phyloP scores from a whole-genome alignment of 2,888 invertebrate genomes.

The Philonicus albiceps region DNA sequence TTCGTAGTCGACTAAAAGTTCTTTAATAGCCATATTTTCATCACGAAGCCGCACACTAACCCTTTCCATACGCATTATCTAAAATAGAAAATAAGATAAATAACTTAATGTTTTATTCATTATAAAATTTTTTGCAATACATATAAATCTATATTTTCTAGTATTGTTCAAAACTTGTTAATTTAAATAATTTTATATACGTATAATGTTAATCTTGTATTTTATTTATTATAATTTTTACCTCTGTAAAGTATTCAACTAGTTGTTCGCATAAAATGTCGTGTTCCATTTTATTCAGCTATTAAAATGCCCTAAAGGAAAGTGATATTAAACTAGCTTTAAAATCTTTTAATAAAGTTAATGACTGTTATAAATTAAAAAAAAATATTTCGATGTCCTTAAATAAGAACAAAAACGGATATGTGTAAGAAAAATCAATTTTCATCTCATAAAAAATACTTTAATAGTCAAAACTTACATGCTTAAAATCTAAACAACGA shows the following conservation, averaged over 20 bases:
- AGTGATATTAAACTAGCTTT: not conserved
- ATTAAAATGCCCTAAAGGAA: not conserved
- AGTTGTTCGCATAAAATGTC: conserved; percentile 42
- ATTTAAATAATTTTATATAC: not conserved
- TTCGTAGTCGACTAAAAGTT: conserved; percentile 38
- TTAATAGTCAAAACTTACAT: not conserved
- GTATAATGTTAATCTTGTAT: not conserved
- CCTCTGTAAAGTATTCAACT: not conserved
- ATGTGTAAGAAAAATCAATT: not conserved
- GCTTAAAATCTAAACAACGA: not conserved
- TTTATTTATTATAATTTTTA: not conserved
- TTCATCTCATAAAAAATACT: not conserved
- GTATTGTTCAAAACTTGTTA: not conserved
- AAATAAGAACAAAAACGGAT: not conserved
- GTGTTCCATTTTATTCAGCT: not conserved
- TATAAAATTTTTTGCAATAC: too few relatives aligned
- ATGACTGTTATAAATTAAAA: not conserved
- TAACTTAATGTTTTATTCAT: too few relatives aligned
- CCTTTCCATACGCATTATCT: conserved; percentile 32
- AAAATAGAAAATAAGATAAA: not conserved
- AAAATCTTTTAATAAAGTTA: not conserved
- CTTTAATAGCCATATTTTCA: conserved; percentile 41
- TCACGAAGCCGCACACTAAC: conserved; percentile 18
- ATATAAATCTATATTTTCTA: not conserved
- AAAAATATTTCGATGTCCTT: not conserved